Evolutionary conservation across 2,888 invertebrate species (phyloP).

Genomic region (Pammene fasciana): DNA sequence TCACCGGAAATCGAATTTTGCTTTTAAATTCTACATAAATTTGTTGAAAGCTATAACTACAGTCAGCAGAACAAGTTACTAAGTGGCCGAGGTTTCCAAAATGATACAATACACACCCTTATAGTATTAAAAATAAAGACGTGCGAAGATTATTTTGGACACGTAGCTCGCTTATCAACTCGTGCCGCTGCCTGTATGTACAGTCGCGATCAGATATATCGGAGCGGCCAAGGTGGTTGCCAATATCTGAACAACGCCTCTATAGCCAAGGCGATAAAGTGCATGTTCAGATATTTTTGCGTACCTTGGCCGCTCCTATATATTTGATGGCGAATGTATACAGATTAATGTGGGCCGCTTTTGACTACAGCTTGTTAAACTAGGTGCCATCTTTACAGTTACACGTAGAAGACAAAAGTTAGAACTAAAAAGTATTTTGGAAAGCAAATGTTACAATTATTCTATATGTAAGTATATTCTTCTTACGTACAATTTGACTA

Average conservation of each 20-base stretch:
- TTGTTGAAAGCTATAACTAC: not conserved
- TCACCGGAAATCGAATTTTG: constrained; percentile 28
- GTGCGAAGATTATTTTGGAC: too few relatives aligned
- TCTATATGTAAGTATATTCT: not conserved
- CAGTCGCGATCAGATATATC: too few relatives aligned
- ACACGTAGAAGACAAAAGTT: not conserved
- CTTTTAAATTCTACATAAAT: constrained; percentile 21
- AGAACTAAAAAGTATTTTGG: not conserved
- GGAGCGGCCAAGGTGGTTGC: too few relatives aligned
- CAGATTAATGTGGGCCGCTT: constrained; percentile 19
- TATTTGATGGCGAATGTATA: not conserved
- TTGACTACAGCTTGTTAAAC: constrained; percentile 37
- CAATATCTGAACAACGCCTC: too few relatives aligned
- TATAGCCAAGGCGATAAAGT: too few relatives aligned
- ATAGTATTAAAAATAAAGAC: too few relatives aligned
- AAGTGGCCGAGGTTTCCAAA: too few relatives aligned
- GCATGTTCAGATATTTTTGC: too few relatives aligned
- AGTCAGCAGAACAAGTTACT: not conserved
- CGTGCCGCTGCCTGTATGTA: too few relatives aligned
- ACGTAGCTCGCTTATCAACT: too few relatives aligned
- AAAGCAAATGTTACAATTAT: constrained; percentile 21
- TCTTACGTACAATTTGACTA: not conserved
- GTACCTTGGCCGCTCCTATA: too few relatives aligned
- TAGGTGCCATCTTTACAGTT: constrained; percentile 35
- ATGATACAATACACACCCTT: too few relatives aligned